Percentiles rank a stretch among this genome's conserved stretches.
phyloP scores from a whole-genome alignment of 2,888 invertebrate species.

The Parnassius mnemosyne region DNA sequence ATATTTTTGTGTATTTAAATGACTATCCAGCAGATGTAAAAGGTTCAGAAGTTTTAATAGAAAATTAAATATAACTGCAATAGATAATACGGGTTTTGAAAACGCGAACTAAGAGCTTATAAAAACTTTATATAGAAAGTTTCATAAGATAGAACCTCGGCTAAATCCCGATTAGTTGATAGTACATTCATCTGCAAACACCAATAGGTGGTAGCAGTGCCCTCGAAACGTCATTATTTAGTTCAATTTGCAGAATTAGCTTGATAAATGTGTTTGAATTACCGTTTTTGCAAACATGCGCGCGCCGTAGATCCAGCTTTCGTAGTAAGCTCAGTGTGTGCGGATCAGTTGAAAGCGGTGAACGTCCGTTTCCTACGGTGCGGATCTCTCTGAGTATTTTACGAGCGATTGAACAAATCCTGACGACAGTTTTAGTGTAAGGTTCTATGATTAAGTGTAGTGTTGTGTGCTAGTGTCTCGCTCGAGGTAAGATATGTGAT shows the following conservation, averaged over 20 bases:
- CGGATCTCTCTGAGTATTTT: conserved; percentile 4
- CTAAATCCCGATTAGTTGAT: conserved; percentile 42
- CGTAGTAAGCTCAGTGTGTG: conserved; percentile 53
- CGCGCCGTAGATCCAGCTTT: conserved; percentile 65
- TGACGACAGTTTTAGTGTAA: conserved; percentile 26
- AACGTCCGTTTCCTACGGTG: conserved; percentile 21
- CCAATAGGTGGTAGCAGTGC: conserved; percentile 51
- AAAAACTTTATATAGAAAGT: too few relatives aligned
- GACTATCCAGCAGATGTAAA: too few relatives aligned
- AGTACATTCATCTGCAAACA: conserved; percentile 55
- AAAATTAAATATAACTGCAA: too few relatives aligned
- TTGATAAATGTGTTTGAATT: conserved; percentile 77
- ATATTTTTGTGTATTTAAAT: too few relatives aligned
- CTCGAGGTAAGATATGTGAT: conserved; percentile 14
- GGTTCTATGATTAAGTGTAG: conserved; percentile 28
- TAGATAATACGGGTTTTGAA: too few relatives aligned
- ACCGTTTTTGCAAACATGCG: conserved; percentile 66
- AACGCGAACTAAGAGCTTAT: too few relatives aligned
- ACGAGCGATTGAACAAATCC: conserved; percentile 16
- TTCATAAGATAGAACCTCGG: background rate
- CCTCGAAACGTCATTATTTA: conserved; percentile 69
- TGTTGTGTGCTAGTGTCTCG: conserved; percentile 26
- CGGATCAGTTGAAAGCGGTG: conserved; percentile 21
- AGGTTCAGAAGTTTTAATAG: too few relatives aligned
- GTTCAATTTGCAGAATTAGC: conserved; percentile 76